A percentile compares a stretch with the other conserved stretches of the same genome.
These are phyloP conservation scores for Cuculus canorus DNA, from an alignment of 2,797 vertebrate species.

Conservation along the genomic window DNA sequence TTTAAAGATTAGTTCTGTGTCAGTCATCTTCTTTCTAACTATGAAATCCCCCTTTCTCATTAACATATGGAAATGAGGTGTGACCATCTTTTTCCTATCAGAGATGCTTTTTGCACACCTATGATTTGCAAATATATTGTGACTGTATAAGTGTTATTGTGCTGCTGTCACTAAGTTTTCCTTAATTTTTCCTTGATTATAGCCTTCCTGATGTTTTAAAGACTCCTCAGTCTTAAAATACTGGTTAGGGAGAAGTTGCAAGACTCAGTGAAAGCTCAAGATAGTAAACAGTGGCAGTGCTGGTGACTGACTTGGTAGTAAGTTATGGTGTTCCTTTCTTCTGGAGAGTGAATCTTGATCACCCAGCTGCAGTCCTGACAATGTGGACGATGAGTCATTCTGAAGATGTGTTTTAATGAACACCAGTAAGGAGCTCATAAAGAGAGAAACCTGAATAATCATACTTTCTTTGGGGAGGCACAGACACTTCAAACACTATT, in stretches of 20 bases:
- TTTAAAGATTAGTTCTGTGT: background rate
- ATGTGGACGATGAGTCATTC: background rate
- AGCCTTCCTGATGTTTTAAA: background rate
- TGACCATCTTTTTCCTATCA: background rate
- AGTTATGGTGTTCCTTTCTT: background rate
- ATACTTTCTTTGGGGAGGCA: background rate
- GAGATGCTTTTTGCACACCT: background rate
- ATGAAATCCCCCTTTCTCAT: background rate
- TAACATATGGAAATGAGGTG: background rate
- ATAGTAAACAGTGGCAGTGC: background rate
- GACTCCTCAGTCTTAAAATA: background rate
- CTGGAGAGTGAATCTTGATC: fast-evolving
- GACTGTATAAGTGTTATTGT: fast-evolving
- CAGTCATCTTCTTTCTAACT: background rate
- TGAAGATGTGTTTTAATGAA: background rate
- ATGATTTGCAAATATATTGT: background rate
- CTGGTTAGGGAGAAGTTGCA: background rate
- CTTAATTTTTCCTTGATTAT: background rate
- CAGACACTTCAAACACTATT: background rate
- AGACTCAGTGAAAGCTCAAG: background rate
- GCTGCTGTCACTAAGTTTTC: background rate
- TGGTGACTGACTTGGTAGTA: background rate
- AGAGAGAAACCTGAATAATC: background rate
- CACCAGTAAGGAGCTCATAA: background rate
- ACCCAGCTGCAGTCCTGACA: background rate